phyloP scores from a whole-genome alignment of 2,797 vertebrate species.

The Apogon hyalosoma region DNA sequence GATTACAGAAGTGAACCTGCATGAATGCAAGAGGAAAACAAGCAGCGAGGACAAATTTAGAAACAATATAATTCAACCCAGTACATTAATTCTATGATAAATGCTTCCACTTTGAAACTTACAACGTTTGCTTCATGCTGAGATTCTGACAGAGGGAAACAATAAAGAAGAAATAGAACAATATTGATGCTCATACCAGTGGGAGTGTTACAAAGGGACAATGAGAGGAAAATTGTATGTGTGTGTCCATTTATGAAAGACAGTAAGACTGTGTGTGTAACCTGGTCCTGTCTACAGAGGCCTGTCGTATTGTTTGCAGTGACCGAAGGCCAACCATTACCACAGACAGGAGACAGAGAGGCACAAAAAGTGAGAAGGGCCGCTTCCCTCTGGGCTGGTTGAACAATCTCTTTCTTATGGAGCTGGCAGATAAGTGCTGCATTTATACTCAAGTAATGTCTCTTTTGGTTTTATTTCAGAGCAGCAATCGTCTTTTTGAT shows the following conservation, averaged over 20 bases:
- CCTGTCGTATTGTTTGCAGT: slow-evolving; percentile 24
- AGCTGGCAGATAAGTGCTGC: slow-evolving; percentile 4
- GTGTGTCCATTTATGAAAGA: slow-evolving; percentile 17
- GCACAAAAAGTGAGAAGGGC: slow-evolving; percentile 23
- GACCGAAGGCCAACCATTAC: slow-evolving; percentile 35
- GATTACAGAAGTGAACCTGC: not conserved
- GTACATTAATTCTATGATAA: slow-evolving; percentile 13
- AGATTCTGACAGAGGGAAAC: slow-evolving; percentile 8
- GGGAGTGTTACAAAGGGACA: slow-evolving; percentile 5
- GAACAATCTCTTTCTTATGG: slow-evolving; percentile 9
- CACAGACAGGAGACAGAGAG: slow-evolving; percentile 30
- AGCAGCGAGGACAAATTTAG: not conserved
- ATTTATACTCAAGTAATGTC: slow-evolving; percentile 30
- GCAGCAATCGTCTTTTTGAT: slow-evolving; percentile 15
- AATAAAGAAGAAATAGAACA: slow-evolving; percentile 14
- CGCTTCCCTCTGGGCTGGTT: slow-evolving; percentile 33
- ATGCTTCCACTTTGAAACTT: slow-evolving; percentile 13
- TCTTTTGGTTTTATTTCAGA: slow-evolving; percentile 20
- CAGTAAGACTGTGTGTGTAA: slow-evolving; percentile 8
- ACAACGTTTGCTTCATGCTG: not conserved
- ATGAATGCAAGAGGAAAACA: not conserved
- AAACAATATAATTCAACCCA: not conserved
- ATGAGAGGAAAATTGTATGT: slow-evolving; percentile 1
- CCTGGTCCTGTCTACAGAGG: slow-evolving; percentile 37
- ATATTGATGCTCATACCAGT: slow-evolving; percentile 22